Evolutionary conservation across 2,113 vertebrate genomes (phyloP).

Genomic region (Elephantulus edwardii): DNA sequence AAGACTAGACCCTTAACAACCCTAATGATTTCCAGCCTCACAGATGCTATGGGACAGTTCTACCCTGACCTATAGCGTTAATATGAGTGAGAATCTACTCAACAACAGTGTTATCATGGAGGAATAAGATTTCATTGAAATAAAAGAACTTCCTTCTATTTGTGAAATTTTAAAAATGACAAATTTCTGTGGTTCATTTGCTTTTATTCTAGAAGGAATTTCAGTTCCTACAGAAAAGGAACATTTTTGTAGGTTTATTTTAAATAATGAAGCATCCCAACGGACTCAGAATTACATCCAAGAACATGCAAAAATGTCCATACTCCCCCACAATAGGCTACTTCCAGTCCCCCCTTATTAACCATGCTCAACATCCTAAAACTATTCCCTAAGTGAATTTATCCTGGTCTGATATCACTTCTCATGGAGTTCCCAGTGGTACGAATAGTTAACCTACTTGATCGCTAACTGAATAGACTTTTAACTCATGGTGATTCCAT

Average conservation of each 20-base stretch:
- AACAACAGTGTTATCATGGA: neutral
- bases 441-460: neutral
- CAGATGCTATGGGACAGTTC: neutral
- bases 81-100: neutral
- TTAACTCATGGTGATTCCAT: neutral
- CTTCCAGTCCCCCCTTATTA: no score
- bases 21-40: neutral
- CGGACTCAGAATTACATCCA: neutral
- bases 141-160: neutral
- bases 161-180: constrained; percentile 42
- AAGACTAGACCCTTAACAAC: neutral
- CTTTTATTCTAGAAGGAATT: constrained; percentile 42
- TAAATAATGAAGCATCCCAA: constrained; percentile 7
- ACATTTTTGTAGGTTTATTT: neutral
- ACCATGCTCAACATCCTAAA: neutral
- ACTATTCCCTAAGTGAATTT: rapidly evolving
- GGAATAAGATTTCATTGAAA: constrained; percentile 40
- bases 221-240: constrained; percentile 26
- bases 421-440: neutral
- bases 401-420: neutral
- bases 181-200: constrained; percentile 27
- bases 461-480: neutral
- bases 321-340: neutral
- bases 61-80: neutral
- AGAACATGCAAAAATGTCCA: neutral